Evolutionary conservation across 2,113 vertebrate species (phyloP), one percentile per base, ranked within the genome.

Genomic region (Mionectes macconnelli): DNA sequence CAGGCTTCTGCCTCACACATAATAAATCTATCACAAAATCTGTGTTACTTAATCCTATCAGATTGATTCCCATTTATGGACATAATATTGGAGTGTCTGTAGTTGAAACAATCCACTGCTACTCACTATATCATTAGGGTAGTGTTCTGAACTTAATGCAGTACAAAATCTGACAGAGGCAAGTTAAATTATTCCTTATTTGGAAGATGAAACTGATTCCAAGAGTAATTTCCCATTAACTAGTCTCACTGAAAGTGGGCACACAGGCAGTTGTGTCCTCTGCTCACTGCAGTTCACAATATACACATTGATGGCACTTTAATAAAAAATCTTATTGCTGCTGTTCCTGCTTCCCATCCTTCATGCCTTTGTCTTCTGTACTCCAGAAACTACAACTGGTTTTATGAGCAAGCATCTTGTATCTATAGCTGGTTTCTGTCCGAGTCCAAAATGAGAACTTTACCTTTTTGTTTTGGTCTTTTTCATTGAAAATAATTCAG

Each of bases 101-200:
- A 49, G 49, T 18, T 86, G 47, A 63, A 90, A 40, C 22, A 63
- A 69, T 52, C 39, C 59, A 5, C 14, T 86, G 55, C 78, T 62
- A 7, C 63, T 89, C 47, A 16, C 25, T 53, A 25, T 80, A 56
- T 59, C n/a, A 50, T 79, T 67, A 80, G 16, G 42, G 79, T 40
- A 55, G 63, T 42, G 42, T 52, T 83, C 79, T 62, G 53, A 80
- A 79, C 53, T 85, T 78, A 33, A 42, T 59, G 42, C 60, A 81
- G 21, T 82, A 39, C 30, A 55, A 78, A 77, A 52, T 55, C 44
- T 84, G 55, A 50, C 22, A 28, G 50, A 21, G 56, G n/a, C 24
- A 72, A 81, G 60, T 86, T 70, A 74, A 86, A 84, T 80, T 74
- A 50, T 12, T 74, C 64, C 44, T 78, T 78, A 47, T 78, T 84